These are phyloP conservation scores for Pocillopora damicornis DNA, from an alignment of 64 coral and sea anemone genomes.

Conservation along the genomic window DNA sequence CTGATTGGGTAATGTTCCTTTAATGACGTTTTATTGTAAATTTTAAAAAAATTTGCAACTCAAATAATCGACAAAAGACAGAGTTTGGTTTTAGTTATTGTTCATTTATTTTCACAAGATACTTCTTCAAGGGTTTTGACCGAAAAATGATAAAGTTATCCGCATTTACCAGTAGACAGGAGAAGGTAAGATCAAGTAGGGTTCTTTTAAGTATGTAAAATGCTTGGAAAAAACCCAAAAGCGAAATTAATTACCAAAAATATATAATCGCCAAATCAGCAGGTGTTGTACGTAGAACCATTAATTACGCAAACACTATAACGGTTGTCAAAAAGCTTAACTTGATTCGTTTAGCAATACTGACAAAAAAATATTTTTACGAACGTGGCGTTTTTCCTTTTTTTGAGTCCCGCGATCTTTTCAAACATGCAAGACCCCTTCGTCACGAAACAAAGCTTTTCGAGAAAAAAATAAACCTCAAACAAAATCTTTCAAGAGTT, in stretches of 20 bases:
- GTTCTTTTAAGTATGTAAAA: not conserved
- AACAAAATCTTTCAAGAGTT: not conserved
- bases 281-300: conserved; percentile 1
- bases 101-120: not conserved
- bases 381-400: not conserved
- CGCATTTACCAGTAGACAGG: not conserved
- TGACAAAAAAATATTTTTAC: not conserved
- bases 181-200: too few relatives aligned
- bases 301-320: not conserved
- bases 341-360: not conserved
- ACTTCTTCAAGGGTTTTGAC: not conserved
- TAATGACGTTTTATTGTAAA: conserved; percentile 15
- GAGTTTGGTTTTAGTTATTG: not conserved
- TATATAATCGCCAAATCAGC: conserved; percentile 9
- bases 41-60: conserved; percentile 17
- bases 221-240: not conserved
- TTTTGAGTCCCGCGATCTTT: not conserved
- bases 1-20: conserved; percentile 12
- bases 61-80: not conserved
- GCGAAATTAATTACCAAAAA: conserved; percentile 3
- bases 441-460: not conserved
- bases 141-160: not conserved
- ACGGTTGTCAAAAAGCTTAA: not conserved
- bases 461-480: not conserved
- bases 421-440: not conserved